Evolutionary conservation across 2,888 invertebrate species (phyloP), one percentile per base, ranked within the genome.

Genomic region (Lobophora halterata): DNA sequence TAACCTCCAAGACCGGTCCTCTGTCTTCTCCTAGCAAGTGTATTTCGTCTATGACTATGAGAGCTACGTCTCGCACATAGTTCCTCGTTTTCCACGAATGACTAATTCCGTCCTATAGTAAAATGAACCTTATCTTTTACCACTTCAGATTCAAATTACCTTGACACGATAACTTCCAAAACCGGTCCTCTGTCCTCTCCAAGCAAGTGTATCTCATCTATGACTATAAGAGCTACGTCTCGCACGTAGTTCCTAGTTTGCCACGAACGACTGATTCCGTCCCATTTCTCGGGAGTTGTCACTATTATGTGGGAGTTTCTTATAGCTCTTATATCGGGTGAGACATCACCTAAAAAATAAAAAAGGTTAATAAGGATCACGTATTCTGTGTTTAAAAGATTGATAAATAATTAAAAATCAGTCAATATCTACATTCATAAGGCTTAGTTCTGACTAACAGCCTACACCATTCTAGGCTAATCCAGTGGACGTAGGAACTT

Each of bases 251-350:
- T 93, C 55, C 99, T 90, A 0, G 97, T 98, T 70, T 98, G 97
- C 99, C 99, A 99, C 46, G 97, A 97, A 42, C 99, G 91, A 79
- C 97, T 98, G 64, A 99, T 96, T 33, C 99, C 99, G 79, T 99
- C 99, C 99, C 99, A 99, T 76, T 99, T 99, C 81, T 99, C 99
- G 0, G 99, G 99, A 0, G 99, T 99, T 0, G 99, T 99, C 0
- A 99, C 97, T 54, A 99, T 99, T 1, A 99, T 93, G 71, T 96
- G 93, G 0, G 98, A 93, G 30, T 82, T 90, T 0, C 92, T 90
- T 40, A 99, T 96, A 0, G 96, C 93, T 41, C 92, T 88, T 35
- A 94, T 91, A 66, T 97, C 96, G 0, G 97, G 97, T 0, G 95
- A 93, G 0, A 96, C 94, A 52, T 88, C 88, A 63, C 88, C 88